Base-by-base conservation (phyloP, 1,140 invertebrate species). In the Apis dorsata region DNA sequence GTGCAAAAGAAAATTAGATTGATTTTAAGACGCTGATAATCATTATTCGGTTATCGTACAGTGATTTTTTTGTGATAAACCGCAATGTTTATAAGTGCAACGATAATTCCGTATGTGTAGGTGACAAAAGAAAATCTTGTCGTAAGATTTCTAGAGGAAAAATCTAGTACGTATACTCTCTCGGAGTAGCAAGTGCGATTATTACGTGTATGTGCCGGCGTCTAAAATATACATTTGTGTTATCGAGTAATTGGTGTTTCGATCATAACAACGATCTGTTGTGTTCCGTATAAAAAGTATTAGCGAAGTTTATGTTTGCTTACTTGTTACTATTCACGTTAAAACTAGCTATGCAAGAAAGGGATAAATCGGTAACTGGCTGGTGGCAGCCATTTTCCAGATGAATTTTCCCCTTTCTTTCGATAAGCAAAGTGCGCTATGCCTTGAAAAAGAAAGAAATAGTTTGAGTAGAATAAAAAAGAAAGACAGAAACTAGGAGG, bases 381-480 rank as follows among this genome's bases (percentile, higher is more conserved):
- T 91, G 90, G 91, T 92, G 92, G 94, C 94, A 93, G 94, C 94
- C 94, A 95, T 95, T 94, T 95, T 95, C 93, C 93, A 94, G 90
- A 92, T 92, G 90, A 94, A 90, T 94, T 94, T 94, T 94, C 92
- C 92, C 91, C 90, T 91, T 90, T 90, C 90, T 91, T 92, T 89
- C 85, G 77, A 79, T 89, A 83, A 86, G 82, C 75, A 68, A 79
- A 85, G 80, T 68, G 80, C 82, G 86, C 80, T 89, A 86, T 88
- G 88, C n/a, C 88, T 69, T 89, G 87, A 88, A 82, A 55, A 63
- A 88, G 74, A 74, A 85, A 70, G 85, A 76, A 66, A 77, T 51
- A 78, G 77, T 65, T 66, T 57, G 70, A 24, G 49, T 71, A 75
- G 55, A 76, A 57, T 80, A 63, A 79, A 63, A 78, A 66, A 62